Evolutionary conservation across 1,140 invertebrate genomes (phyloP), one percentile per base, ranked within the genome.

Genomic region (Trachymyrmex cornetzi): DNA sequence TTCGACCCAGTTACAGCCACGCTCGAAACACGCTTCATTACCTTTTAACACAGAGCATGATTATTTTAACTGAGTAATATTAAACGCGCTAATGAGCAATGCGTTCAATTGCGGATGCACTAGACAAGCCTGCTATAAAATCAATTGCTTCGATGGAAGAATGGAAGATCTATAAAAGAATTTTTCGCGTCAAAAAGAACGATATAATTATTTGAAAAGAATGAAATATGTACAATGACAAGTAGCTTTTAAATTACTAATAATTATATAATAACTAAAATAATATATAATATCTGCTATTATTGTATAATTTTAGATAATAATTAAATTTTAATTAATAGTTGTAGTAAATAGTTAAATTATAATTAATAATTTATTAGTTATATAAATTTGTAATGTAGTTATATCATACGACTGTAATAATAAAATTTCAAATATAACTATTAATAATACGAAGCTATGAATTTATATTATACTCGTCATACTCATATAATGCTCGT

Each of bases 11-110:
- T 81, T 81, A 71, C 24, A 19, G 0, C 24, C 22, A 11, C 34
- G 11, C 24, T 57, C 30, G 77, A 71, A 81, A 44, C 34, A 48
- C 30, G 77, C 34, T 69, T 59, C 66, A 71, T 81, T 71, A 59
- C 19, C 22, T 16, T 55, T 69, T n/a, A 16, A 30, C n/a, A 14
- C 3, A 30, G 9, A 5, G 4, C 9, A 30, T 22, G 50, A 38
- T 69, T 71, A 71, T 44, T 81, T 71, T 59, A 57, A 57, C 34
- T 24, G 64, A 2, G 55, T n/a, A 57, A 22, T n/a, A 57, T 16
- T 5, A 16, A n/a, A 9, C 3, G 55, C 44, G 22, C 27, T 48
- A 57, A 69, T 57, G n/a, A 19, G 59, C 22, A 53, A 63, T 3
- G 24, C 24, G 38, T 27, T 30, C 16, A 2, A 53, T 0, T 6